A percentile compares a stretch with the other conserved stretches of the same genome.
Conservation (phyloP, 2,113 vertebrate genomes). For the Sander lucioperca region DNA sequence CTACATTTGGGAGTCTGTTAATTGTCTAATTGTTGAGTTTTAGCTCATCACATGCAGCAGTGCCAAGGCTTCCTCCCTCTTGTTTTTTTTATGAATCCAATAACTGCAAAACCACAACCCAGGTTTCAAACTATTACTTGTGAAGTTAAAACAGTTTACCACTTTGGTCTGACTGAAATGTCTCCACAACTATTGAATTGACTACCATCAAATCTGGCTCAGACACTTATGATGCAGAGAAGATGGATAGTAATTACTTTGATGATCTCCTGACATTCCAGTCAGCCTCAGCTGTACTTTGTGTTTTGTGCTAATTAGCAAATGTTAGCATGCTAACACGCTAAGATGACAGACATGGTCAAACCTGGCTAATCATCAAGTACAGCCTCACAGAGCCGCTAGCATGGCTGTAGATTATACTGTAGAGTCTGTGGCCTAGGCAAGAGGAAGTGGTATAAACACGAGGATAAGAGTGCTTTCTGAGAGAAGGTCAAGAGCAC, state of each 20-base stretch:
- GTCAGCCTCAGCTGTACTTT: neutral
- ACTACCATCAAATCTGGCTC: neutral
- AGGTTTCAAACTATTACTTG: neutral
- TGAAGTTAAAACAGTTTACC: neutral
- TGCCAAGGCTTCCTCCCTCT: neutral
- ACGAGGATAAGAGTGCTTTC: neutral
- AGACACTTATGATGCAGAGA: neutral
- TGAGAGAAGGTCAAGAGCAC: slow-evolving; percentile 24
- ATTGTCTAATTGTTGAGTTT: slow-evolving; percentile 1
- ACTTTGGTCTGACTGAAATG: no score
- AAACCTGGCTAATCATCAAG: no score
- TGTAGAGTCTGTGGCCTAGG: neutral
- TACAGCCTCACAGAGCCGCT: neutral
- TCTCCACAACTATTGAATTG: neutral
- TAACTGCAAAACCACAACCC: neutral
- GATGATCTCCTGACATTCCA: no score
- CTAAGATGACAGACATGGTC: neutral
- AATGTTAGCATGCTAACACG: no score
- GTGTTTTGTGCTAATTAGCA: neutral
- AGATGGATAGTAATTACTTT: neutral
- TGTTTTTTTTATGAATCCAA: neutral
- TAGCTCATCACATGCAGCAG: neutral
- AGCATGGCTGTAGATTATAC: neutral
- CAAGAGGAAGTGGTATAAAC: neutral
- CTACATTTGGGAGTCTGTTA: neutral